These are phyloP conservation scores for Cryptocheilus praepositus DNA, from an alignment of 2,888 invertebrate species.

Conservation along the genomic window DNA sequence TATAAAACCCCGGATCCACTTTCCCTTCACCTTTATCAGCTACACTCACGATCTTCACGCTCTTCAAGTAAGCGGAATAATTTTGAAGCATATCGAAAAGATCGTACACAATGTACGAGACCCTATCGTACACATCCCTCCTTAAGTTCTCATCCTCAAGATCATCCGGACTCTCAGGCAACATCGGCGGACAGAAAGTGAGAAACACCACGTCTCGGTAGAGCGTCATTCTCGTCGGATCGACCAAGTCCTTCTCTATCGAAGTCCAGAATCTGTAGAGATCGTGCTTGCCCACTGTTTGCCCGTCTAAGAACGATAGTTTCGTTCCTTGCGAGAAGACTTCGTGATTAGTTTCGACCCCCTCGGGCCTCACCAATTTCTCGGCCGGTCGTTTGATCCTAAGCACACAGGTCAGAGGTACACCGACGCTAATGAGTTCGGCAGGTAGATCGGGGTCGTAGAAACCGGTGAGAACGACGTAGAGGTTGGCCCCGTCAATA, in stretches of 20 bases:
- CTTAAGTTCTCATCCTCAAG: slow-evolving; percentile 25
- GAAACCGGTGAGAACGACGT: slow-evolving; percentile 77
- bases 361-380: not conserved
- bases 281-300: not conserved
- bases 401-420: slow-evolving; percentile 62
- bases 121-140: slow-evolving; percentile 76
- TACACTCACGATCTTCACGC: slow-evolving; percentile 70
- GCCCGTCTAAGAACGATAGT: not conserved
- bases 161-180: slow-evolving; percentile 6
- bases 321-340: not conserved
- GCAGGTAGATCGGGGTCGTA: slow-evolving; percentile 56
- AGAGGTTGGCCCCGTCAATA: slow-evolving; percentile 77
- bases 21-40: slow-evolving; percentile 24
- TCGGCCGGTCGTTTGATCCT: slow-evolving; percentile 54
- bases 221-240: slow-evolving; percentile 62
- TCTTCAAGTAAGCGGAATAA: slow-evolving; percentile 75
- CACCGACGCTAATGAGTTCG: slow-evolving; percentile 55
- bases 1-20: slow-evolving; percentile 45
- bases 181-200: slow-evolving; percentile 44
- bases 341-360: not conserved
- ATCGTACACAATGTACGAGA: slow-evolving; percentile 77
- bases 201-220: slow-evolving; percentile 50
- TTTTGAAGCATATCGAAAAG: slow-evolving; percentile 77
- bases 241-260: slow-evolving; percentile 31
- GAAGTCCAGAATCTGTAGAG: slow-evolving; percentile 57